Percentiles rank a stretch among this genome's conserved stretches.
Evolutionary conservation across 2,113 vertebrate species (phyloP).

Genomic region (Pantherophis guttatus): DNA sequence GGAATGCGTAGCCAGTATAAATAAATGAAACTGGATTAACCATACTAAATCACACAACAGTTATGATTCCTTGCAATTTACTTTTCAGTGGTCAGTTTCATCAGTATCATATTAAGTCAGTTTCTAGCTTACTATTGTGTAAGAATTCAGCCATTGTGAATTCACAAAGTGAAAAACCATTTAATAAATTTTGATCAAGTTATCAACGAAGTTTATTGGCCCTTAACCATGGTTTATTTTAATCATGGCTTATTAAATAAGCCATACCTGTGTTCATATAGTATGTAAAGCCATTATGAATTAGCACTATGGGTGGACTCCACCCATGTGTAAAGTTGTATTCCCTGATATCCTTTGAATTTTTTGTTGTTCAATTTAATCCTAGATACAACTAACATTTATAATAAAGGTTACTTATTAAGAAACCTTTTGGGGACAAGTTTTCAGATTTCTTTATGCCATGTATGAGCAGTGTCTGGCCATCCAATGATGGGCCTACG

Average conservation of each 20-base stretch:
- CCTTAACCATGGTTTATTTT: not conserved
- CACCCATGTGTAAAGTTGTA: not conserved
- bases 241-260: not conserved
- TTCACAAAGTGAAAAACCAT: not conserved
- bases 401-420: not conserved
- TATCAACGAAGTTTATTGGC: not conserved
- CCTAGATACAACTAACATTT: not conserved
- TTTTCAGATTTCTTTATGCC: not conserved
- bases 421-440: not conserved
- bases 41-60: not conserved
- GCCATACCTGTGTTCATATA: not conserved
- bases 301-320: not conserved
- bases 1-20: not conserved
- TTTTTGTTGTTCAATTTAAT: not conserved
- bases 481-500: not conserved
- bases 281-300: not conserved
- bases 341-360: not conserved
- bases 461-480: not conserved
- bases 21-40: not conserved
- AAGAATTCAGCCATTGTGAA: not conserved
- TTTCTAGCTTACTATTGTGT: not conserved
- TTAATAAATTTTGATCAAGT: not conserved
- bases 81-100: not conserved
- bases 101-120: not conserved
- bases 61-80: not conserved